Conservation (phyloP, 2,888 invertebrate genomes). For the Clivina fossor region DNA sequence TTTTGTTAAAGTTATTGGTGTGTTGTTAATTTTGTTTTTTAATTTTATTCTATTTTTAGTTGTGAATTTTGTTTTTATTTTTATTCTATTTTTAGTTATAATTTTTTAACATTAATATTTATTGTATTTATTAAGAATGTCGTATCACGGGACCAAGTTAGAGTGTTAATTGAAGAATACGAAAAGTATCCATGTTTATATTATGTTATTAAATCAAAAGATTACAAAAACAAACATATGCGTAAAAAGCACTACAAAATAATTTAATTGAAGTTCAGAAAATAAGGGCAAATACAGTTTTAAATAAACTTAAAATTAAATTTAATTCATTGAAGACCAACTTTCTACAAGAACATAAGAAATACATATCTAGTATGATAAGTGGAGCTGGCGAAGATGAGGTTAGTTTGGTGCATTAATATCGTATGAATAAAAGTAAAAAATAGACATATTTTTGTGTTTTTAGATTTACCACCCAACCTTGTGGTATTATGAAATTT, state of each 20-base stretch:
- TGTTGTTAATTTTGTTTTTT: no score
- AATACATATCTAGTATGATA: not conserved
- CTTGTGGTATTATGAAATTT: no score
- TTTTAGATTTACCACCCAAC: no score
- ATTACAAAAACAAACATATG: constrained; percentile 17
- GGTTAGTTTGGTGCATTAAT: no score
- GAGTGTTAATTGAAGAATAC: constrained; percentile 18
- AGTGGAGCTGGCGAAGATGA: constrained; percentile 21
- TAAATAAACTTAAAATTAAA: constrained; percentile 17
- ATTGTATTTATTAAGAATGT: no score
- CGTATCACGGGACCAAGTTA: constrained; percentile 12
- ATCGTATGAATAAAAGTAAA: no score
- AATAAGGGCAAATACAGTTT: not conserved
- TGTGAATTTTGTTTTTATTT: not conserved
- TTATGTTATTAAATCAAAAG: constrained; percentile 3
- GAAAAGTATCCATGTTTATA: constrained; percentile 19
- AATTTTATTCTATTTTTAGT: not conserved
- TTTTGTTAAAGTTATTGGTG: no score
- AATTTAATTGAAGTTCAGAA: not conserved
- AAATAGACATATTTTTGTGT: no score
- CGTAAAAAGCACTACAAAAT: constrained; percentile 1
- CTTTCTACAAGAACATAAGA: constrained; percentile 9
- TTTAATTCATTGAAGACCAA: constrained; percentile 13
- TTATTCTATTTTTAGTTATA: not conserved
- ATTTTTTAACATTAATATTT: not conserved